Base-by-base conservation (phyloP, 2,113 vertebrate species). In the Ptilonorhynchus violaceus region DNA sequence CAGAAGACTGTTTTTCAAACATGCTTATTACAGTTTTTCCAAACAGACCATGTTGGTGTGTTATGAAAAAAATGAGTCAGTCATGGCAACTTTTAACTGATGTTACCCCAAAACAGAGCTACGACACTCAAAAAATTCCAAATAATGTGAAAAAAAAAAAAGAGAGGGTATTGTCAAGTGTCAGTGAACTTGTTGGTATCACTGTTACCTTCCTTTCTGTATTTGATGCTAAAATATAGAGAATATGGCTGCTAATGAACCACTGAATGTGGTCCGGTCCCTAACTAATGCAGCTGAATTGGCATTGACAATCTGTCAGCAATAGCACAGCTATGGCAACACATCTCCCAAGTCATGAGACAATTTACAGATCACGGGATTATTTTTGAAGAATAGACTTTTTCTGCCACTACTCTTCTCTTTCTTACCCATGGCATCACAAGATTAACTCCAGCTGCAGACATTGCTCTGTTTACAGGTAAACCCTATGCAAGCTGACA, bases 21-120 rank as follows among this genome's bases (percentile, higher is more conserved):
- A 41, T 13, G 19, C 2, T 28, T 44, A 22, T 15, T 35, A 41
- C 15, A 20, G 19, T 35, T 92, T 85, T 85, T 83, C 3, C 13
- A 47, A 80, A 84, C 2, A 27, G 12, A 1, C 5, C 47, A 5
- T 49, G 2, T 1, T 39, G 17, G 6, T 52, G 3, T 52, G 7
- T 60, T 72, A 31, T 18, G 10, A 68, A 64, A 84, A 74, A 80
- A 68, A 42, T 3, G 0, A 58, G 3, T 52, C 25, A 55, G 2
- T 11, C 7, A 28, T 20, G 11, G 11, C 3, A 72, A 18, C 3
- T 47, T 88, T 52, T 56, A 73, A 55, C 1, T 4, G 11, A 17
- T 37, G 4, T 11, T 88, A 58, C 8, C 8, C 17, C 24, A 39
- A 63, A 80, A 35, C 13, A 89, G 39, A 68, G 3, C 2, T 28